phyloP scores from a whole-genome alignment of 2,888 invertebrate species.

The Odontothrips loti region DNA sequence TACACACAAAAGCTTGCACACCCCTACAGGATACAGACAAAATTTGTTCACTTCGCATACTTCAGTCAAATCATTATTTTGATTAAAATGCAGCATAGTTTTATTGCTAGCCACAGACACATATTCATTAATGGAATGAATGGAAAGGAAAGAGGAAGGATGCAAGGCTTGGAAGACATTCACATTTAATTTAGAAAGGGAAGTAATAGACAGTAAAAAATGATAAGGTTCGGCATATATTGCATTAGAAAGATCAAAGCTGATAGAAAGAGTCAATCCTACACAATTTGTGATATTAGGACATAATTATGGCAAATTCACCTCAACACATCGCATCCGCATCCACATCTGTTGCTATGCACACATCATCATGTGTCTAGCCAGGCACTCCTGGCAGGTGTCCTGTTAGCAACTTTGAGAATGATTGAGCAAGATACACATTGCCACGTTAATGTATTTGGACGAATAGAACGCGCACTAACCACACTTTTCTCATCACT shows the following conservation, averaged over 20 bases:
- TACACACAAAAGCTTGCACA: constrained; percentile 24
- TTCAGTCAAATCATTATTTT: constrained; percentile 21
- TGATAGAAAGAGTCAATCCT: constrained; percentile 23
- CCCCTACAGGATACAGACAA: constrained; percentile 7
- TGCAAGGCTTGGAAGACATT: constrained; percentile 22
- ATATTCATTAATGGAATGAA: constrained; percentile 23
- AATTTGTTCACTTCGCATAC: constrained; percentile 17
- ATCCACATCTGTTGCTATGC: background rate
- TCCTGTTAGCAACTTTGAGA: constrained; percentile 9
- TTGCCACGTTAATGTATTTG: constrained; percentile 7
- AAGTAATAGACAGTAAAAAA: constrained; percentile 23
- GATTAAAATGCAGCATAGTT: constrained; percentile 15
- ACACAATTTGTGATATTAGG: constrained; percentile 12
- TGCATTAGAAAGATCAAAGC: constrained; percentile 22
- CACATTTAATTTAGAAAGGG: constrained; percentile 23
- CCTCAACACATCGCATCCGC: background rate
- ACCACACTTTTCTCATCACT: background rate
- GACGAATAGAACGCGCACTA: constrained; percentile 2
- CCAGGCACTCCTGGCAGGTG: constrained; percentile 18
- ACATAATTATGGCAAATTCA: constrained; percentile 1
- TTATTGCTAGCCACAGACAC: constrained; percentile 22
- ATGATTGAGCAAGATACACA: constrained; percentile 1
- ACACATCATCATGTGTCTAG: background rate
- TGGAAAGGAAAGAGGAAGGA: constrained; percentile 13
- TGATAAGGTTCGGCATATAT: constrained; percentile 13